These are phyloP conservation scores for Pleuronectes platessa DNA, from an alignment of 2,113 vertebrate species.

Conservation along the genomic window DNA sequence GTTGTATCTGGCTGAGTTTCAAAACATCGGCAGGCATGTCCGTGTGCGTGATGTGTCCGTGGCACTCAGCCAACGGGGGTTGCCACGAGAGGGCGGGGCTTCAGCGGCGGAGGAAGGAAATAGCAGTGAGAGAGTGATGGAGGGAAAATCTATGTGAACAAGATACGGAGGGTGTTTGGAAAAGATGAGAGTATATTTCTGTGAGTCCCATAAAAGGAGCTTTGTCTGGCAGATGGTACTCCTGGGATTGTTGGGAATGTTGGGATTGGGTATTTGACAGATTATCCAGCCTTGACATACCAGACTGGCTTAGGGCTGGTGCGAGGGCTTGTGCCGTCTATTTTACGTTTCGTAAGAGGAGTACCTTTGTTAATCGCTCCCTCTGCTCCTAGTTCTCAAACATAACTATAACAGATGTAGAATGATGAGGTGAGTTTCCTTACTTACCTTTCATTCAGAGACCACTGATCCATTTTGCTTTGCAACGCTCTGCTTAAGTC, in stretches of 20 bases:
- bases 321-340: slow-evolving; percentile 3
- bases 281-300: slow-evolving; percentile 47
- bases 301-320: slow-evolving; percentile 32
- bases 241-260: slow-evolving; percentile 43
- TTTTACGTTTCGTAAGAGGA: slow-evolving; percentile 14
- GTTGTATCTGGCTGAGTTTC: slow-evolving; percentile 73
- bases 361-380: background rate
- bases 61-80: slow-evolving; percentile 68
- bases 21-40: slow-evolving; percentile 72
- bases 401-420: background rate
- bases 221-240: slow-evolving; percentile 55
- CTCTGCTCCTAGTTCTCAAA: background rate
- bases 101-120: background rate
- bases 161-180: slow-evolving; percentile 13
- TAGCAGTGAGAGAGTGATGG: slow-evolving; percentile 2
- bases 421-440: background rate
- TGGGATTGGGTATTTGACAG: slow-evolving; percentile 48
- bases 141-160: slow-evolving; percentile 23
- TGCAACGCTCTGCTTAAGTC: background rate
- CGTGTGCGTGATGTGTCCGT: slow-evolving; percentile 41
- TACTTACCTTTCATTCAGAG: background rate
- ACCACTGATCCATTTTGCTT: no score
- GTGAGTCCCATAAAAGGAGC: slow-evolving; percentile 27
- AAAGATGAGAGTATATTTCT: slow-evolving; percentile 35
- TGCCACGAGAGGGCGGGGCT: slow-evolving; percentile 46